Conservation (phyloP, 2,797 vertebrate species). For the Falco columbarius region DNA sequence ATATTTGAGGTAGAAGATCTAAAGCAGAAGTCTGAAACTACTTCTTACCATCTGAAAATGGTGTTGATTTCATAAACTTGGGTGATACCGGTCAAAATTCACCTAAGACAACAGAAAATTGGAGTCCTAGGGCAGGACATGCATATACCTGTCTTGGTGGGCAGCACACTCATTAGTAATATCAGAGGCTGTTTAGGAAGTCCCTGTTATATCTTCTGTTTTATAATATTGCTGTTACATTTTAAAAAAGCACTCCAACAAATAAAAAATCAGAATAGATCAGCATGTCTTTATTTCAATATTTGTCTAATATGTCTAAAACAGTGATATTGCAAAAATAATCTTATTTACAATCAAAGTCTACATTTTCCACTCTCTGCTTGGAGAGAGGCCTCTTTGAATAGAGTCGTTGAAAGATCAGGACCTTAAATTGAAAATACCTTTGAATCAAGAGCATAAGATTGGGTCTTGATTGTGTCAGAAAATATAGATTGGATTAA, state of each 20-base stretch:
- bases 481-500: not conserved
- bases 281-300: not conserved
- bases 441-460: not conserved
- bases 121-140: not conserved
- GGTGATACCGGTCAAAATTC: not conserved
- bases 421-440: not conserved
- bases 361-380: not conserved
- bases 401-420: not conserved
- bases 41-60: not conserved
- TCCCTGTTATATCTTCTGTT: not conserved
- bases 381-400: not conserved
- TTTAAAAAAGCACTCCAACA: not conserved
- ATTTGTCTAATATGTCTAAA: not conserved
- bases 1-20: not conserved
- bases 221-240: not conserved
- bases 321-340: not conserved
- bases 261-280: not conserved
- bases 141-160: not conserved
- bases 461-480: not conserved
- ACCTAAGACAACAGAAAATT: not conserved
- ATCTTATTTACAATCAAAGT: not conserved
- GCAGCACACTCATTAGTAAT: not conserved
- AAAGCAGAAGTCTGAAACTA: not conserved
- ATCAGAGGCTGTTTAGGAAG: not conserved
- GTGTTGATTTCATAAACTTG: not conserved